A percentile compares a stretch with the other conserved stretches of the same genome.
phyloP scores from a whole-genome alignment of 2,797 vertebrate species.

The Cossypha caffra region DNA sequence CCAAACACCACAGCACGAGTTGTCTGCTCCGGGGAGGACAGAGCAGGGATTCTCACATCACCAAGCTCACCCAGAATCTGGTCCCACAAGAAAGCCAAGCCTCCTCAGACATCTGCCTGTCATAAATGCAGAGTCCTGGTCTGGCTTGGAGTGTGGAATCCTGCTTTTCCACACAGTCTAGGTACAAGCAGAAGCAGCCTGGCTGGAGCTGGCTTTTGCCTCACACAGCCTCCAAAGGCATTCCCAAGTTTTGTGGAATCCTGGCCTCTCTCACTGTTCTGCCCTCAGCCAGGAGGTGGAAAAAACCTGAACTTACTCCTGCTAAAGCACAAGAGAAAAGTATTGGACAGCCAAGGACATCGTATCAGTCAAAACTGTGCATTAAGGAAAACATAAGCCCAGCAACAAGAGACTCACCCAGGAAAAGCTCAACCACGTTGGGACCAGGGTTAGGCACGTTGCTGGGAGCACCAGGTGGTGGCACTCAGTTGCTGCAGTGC shows the following conservation, averaged over 20 bases:
- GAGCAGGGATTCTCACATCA: background rate
- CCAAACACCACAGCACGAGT: background rate
- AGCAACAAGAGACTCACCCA: background rate
- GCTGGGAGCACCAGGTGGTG: constrained; percentile 17
- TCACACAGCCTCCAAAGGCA: background rate
- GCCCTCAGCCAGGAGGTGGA: background rate
- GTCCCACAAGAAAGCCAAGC: background rate
- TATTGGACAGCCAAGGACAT: background rate
- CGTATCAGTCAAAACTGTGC: accelerated
- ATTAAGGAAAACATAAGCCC: accelerated
- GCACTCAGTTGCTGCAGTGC: background rate
- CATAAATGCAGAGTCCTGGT: accelerated
- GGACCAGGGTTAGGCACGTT: accelerated
- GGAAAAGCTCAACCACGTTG: accelerated
- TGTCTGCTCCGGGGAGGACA: background rate
- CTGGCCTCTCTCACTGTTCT: background rate
- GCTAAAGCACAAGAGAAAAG: background rate
- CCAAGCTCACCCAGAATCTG: background rate
- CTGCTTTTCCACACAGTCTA: background rate
- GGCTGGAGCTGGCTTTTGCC: background rate
- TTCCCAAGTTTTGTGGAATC: background rate
- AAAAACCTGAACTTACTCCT: background rate
- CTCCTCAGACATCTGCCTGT: background rate
- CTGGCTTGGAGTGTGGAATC: background rate
- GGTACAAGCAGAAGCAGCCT: background rate